phyloP scores from a whole-genome alignment of 2,797 vertebrate genomes.

The Morus bassanus region DNA sequence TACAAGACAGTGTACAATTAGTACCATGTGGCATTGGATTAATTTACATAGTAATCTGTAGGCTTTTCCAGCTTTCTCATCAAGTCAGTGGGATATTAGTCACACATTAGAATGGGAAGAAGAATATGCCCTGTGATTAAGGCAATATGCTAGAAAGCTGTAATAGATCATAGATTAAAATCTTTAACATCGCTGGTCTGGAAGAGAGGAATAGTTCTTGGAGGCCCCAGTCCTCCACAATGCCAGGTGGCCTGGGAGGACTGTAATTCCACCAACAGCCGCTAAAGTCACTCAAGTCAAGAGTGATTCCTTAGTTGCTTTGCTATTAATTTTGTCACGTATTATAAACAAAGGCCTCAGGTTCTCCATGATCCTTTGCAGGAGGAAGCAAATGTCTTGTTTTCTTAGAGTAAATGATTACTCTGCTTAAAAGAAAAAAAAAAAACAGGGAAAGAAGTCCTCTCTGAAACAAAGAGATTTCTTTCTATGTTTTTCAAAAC shows the following conservation, averaged over 20 bases:
- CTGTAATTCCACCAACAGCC: not conserved
- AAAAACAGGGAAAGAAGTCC: not conserved
- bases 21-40: not conserved
- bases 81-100: not conserved
- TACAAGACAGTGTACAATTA: not conserved
- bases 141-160: not conserved
- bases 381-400: not conserved
- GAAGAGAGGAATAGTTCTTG: not conserved
- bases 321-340: not conserved
- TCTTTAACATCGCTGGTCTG: rapidly evolving
- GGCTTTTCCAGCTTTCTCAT: not conserved
- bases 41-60: not conserved
- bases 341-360: not conserved
- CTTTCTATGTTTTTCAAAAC: not conserved
- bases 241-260: not conserved
- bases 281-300: not conserved
- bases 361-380: not conserved
- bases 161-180: not conserved
- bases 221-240: not conserved
- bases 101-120: not conserved
- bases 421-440: not conserved
- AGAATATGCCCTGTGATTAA: not conserved
- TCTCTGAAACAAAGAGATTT: not conserved
- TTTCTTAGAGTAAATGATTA: not conserved
- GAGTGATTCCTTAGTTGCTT: not conserved